Base-by-base conservation (phyloP, 1,140 invertebrate genomes). In the Atta colombica region DNA sequence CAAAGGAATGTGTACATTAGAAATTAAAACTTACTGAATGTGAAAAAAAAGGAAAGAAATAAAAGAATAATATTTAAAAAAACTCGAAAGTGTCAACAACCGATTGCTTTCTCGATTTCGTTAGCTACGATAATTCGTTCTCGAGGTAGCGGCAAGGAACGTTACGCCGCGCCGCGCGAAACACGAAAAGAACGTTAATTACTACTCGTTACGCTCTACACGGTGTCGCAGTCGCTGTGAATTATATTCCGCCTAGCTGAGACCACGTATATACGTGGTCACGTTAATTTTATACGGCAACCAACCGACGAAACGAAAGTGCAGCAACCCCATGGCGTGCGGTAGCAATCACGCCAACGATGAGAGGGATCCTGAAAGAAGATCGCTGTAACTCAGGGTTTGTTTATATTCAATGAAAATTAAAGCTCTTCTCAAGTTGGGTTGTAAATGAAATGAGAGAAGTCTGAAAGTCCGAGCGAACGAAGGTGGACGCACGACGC, bases 181-280 rank as follows among this genome's bases (percentile, higher is more conserved):
- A 86, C 49, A 25, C 35, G 45, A 86, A 25, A 88, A 88, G 74
- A 88, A 86, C 87, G 60, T 86, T 88, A 88, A 88, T 88, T 88
- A 78, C 87, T 65, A 86, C 82, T 88, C 74, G 74, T 88, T 85
- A 78, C 71, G 81, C 71, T 82, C 53, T 84, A 68, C 87, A 60
- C 65, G 49, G 4, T 71, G 87, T 71, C 82, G 82, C 68, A 58
- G 66, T 75, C 53, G 31, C 55, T 51, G 77, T 78, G 82, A 88
- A 88, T 88, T 88, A 86, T 86, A 88, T 68, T 77, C 77, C 28
- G 39, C 81, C 28, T 18, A 45, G 49, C 14, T n/a, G 39, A 21
- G 21, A 35, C 39, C 25, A 18, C 18, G 58, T n/a, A 49, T 14
- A 45, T 77, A 78, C 28, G 39, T 39, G 66, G 39, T 49, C 55